Conservation (phyloP, 2,113 vertebrate species). For the Tringa solitaria region DNA sequence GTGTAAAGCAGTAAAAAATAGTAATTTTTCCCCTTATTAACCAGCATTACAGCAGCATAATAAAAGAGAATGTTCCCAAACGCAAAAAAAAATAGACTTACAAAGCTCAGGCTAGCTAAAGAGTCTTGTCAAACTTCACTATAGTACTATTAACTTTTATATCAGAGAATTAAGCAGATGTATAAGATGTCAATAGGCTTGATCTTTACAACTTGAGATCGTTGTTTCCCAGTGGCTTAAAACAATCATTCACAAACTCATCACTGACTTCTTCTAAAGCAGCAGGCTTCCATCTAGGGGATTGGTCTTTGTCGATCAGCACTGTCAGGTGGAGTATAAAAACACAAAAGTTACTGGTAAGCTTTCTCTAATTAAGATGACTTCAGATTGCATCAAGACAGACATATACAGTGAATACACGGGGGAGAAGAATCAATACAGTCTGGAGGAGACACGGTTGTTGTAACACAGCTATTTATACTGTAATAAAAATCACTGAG, state of each 20-base stretch:
- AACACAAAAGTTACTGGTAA: background rate
- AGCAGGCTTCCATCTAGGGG: slow-evolving; percentile 87
- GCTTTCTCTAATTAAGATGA: background rate
- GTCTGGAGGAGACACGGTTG: background rate
- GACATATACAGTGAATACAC: background rate
- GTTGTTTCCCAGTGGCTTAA: slow-evolving; percentile 81
- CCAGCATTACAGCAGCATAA: background rate
- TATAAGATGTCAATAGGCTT: background rate
- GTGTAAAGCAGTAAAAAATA: background rate
- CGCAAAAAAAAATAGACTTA: background rate
- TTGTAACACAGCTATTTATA: background rate
- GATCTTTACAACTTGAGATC: slow-evolving; percentile 82
- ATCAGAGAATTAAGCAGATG: background rate
- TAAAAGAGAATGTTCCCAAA: background rate
- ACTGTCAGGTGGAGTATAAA: slow-evolving; percentile 71
- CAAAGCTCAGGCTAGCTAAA: background rate
- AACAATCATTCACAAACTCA: slow-evolving; percentile 79
- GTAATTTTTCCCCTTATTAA: background rate
- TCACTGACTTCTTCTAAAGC: slow-evolving; percentile 82
- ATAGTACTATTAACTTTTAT: background rate
- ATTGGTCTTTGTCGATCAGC: slow-evolving; percentile 91
- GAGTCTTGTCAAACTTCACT: background rate
- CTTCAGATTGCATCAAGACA: background rate
- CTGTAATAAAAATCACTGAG: background rate
- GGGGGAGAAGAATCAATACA: background rate